Evolutionary conservation across 2,888 invertebrate species (phyloP).

Genomic region (Dermolepida albohirtum): DNA sequence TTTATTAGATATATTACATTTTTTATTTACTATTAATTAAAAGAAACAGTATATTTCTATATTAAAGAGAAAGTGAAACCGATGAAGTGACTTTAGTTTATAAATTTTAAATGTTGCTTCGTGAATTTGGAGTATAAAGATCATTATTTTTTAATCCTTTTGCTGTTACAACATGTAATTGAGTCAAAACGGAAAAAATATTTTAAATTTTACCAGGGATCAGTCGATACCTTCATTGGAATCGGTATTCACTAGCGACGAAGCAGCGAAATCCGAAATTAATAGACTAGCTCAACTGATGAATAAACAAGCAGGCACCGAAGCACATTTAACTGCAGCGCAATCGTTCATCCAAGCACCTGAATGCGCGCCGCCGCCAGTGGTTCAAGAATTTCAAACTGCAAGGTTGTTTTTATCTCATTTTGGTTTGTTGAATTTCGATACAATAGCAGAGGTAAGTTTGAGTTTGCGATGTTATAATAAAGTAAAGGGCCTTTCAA

Average conservation of each 20-base stretch:
- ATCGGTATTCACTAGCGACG: conserved; percentile 74
- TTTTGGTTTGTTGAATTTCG: conserved; percentile 87
- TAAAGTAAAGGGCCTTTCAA: no score
- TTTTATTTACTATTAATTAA: no score
- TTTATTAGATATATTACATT: no score
- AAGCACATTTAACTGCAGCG: conserved; percentile 55
- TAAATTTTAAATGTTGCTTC: no score
- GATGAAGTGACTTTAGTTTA: no score
- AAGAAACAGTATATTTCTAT: no score
- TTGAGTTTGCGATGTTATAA: neutral
- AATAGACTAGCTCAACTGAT: conserved; percentile 78
- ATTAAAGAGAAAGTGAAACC: no score
- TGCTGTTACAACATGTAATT: no score
- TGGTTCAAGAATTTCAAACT: conserved; percentile 94
- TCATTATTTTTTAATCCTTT: no score
- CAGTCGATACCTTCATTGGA: conserved; percentile 91
- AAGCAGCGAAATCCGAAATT: conserved; percentile 66
- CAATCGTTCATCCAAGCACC: conserved; percentile 68
- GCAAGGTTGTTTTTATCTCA: conserved; percentile 95
- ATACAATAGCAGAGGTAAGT: conserved; percentile 64
- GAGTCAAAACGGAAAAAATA: no score
- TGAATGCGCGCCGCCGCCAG: conserved; percentile 83
- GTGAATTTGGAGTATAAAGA: no score
- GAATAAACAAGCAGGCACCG: conserved; percentile 74
- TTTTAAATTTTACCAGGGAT: conserved; percentile 71